Percentiles rank a stretch among this genome's conserved stretches.
Conservation (phyloP, 2,888 invertebrate species). For the Sarcophaga rosellei region DNA sequence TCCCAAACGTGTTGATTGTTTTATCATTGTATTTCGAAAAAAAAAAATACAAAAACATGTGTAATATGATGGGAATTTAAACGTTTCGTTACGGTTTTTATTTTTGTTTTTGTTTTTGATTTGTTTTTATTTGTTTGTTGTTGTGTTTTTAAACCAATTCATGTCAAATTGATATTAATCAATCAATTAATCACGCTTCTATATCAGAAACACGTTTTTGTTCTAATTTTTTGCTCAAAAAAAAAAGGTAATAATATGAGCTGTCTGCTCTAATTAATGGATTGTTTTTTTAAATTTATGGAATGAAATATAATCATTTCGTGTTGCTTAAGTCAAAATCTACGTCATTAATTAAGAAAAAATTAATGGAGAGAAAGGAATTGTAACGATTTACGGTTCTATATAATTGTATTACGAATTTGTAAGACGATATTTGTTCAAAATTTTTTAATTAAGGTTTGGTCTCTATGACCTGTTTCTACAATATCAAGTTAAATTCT, state of each 20-base stretch:
- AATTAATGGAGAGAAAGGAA: too few species aligned
- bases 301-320: too few species aligned
- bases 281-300: too few species aligned
- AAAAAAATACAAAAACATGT: not conserved
- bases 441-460: too few species aligned
- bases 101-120: not conserved
- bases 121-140: not conserved
- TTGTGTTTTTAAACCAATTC: constrained; percentile 14
- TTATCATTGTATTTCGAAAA: constrained; percentile 31
- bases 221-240: constrained; percentile 1
- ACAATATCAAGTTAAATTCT: too few species aligned
- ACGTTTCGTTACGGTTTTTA: not conserved
- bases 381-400: too few species aligned
- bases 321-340: too few species aligned
- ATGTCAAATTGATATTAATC: constrained; percentile 43
- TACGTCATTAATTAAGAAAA: too few species aligned
- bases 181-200: constrained; percentile 33
- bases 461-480: too few species aligned
- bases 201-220: constrained; percentile 52
- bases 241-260: not conserved
- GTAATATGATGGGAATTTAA: constrained; percentile 29
- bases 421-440: too few species aligned
- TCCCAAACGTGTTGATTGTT: constrained; percentile 59
- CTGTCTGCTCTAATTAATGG: too few species aligned
- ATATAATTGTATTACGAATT: too few species aligned